Conservation (phyloP, 2,797 vertebrate genomes). For the Notamacropus eugenii region DNA sequence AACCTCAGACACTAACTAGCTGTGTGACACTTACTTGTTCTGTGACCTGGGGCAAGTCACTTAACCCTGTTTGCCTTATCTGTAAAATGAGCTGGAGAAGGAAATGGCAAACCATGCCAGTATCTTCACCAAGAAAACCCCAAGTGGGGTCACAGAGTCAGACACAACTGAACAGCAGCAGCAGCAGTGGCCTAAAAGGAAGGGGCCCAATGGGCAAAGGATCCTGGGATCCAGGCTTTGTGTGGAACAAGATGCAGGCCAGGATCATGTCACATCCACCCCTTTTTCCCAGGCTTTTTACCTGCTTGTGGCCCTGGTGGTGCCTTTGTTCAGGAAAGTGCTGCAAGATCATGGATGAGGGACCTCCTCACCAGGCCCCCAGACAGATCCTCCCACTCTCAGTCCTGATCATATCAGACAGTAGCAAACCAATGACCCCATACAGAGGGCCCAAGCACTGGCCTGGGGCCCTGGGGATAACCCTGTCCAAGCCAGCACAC, state of each 20-base stretch:
- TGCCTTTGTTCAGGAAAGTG: background rate
- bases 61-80: background rate
- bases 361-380: background rate
- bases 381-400: background rate
- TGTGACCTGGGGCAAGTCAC: background rate
- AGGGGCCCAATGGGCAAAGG: too few species aligned
- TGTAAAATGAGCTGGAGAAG: background rate
- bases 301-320: background rate
- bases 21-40: background rate
- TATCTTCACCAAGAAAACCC: background rate
- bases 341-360: too few species aligned
- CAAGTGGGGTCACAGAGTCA: too few species aligned
- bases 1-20: too few species aligned
- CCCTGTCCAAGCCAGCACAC: background rate
- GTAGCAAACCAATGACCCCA: background rate
- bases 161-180: too few species aligned
- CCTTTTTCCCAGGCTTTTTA: background rate
- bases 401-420: background rate
- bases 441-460: background rate
- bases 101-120: background rate
- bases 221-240: background rate
- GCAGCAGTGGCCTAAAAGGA: too few species aligned
- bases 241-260: background rate
- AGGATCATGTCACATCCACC: background rate
- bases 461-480: background rate